A percentile compares a stretch with the other conserved stretches of the same genome.
Conservation (phyloP, 2,888 invertebrate species). For the Lepeophtheirus nordmannii region DNA sequence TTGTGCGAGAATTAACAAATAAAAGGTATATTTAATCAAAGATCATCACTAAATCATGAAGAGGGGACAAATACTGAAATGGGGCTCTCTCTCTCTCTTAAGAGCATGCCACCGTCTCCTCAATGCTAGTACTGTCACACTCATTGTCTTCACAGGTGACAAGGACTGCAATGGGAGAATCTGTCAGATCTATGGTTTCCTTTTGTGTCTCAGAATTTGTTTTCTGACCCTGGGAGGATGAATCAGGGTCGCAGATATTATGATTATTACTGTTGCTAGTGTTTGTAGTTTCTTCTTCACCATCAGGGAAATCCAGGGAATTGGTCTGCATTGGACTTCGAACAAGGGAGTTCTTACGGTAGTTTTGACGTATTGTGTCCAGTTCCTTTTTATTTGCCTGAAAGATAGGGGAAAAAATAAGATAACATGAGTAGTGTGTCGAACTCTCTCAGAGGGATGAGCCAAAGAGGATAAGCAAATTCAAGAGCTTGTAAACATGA, state of each 20-base stretch:
- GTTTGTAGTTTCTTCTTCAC: not conserved
- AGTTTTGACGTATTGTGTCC: constrained; percentile 16
- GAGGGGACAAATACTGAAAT: no score
- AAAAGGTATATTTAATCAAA: no score
- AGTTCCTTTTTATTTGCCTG: constrained; percentile 10
- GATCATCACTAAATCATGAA: no score
- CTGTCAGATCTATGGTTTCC: not conserved
- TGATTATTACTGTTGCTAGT: not conserved
- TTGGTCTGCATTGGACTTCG: constrained; percentile 30
- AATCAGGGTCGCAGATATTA: not conserved
- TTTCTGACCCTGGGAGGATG: not conserved
- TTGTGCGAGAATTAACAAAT: no score
- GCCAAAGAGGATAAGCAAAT: no score
- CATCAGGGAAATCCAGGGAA: constrained; percentile 29
- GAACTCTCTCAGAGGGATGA: no score
- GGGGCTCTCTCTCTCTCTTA: no score
- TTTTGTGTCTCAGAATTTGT: not conserved
- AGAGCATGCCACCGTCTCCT: no score
- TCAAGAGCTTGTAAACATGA: no score
- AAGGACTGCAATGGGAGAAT: not conserved
- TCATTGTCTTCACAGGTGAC: constrained; percentile 30
- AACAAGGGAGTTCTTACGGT: constrained; percentile 16
- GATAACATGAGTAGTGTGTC: no score
- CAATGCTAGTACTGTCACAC: no score
- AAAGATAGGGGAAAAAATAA: not conserved